A percentile compares a stretch with the other conserved stretches of the same genome.
These are phyloP conservation scores for Bufo gargarizans DNA, from an alignment of 2,113 vertebrate species.

Conservation along the genomic window DNA sequence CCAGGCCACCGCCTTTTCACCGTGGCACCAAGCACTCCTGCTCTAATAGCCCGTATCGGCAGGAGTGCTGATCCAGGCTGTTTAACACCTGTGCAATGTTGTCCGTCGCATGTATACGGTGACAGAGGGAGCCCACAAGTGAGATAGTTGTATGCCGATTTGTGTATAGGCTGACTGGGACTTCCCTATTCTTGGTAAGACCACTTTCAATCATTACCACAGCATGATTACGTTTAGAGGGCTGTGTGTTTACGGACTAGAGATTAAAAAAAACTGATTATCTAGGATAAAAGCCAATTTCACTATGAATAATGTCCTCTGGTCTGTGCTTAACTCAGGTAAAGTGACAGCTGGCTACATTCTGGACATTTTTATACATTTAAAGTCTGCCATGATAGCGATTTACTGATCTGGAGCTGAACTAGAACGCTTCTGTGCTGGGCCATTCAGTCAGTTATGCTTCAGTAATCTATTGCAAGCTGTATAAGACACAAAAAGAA, in stretches of 20 bases:
- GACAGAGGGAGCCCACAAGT: too few relatives aligned
- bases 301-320: neutral
- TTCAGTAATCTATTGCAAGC: neutral
- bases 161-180: too few relatives aligned
- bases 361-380: slow-evolving; percentile 7
- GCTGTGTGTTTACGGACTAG: neutral
- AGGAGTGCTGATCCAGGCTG: too few relatives aligned
- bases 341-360: neutral
- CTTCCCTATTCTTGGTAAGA: too few relatives aligned
- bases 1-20: too few relatives aligned
- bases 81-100: too few relatives aligned
- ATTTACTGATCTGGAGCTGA: slow-evolving; percentile 8
- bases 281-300: neutral
- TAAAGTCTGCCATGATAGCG: neutral
- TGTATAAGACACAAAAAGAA: neutral
- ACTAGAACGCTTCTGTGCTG: neutral
- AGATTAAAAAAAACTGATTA: neutral
- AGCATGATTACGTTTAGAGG: neutral
- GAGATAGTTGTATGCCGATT: too few relatives aligned
- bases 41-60: too few relatives aligned
- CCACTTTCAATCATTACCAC: too few relatives aligned
- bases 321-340: neutral
- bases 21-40: too few relatives aligned
- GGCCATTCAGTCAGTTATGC: neutral
- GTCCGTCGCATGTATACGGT: too few relatives aligned